These are phyloP conservation scores for Oegoconia quadripuncta DNA, from an alignment of 2,888 invertebrate species.

Conservation along the genomic window DNA sequence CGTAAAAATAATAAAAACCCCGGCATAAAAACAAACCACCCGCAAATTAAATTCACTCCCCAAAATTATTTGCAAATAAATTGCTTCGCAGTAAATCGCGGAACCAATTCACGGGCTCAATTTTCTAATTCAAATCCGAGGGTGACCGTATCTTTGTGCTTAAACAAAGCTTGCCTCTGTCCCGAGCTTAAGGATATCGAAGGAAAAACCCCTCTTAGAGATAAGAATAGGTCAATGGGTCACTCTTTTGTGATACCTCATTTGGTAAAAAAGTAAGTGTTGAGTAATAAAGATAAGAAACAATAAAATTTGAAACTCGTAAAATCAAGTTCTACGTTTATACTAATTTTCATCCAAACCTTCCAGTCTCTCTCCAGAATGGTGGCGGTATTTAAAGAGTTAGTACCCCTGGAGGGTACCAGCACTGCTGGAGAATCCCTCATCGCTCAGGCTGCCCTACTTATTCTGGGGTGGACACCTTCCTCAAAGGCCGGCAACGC, in stretches of 20 bases:
- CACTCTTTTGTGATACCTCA: conserved; percentile 19
- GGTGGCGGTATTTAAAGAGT: no score
- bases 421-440: no score
- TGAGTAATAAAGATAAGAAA: conserved; percentile 2
- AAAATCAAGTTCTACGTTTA: no score
- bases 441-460: no score
- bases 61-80: conserved; percentile 56
- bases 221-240: conserved; percentile 22
- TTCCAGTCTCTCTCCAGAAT: no score
- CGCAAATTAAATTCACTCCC: conserved; percentile 37
- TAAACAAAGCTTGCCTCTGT: conserved; percentile 38
- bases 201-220: conserved; percentile 22
- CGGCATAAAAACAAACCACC: conserved; percentile 8
- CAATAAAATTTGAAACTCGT: neutral
- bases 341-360: no score
- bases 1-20: neutral
- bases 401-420: no score
- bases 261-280: conserved; percentile 15
- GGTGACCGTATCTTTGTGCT: conserved; percentile 23
- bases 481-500: no score
- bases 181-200: conserved; percentile 15
- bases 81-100: conserved; percentile 37
- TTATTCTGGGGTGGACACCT: no score
- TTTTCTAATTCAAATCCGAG: conserved; percentile 60
- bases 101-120: conserved; percentile 39